These are phyloP conservation scores for Tenodera sinensis DNA, from an alignment of 2,888 invertebrate species.

Conservation along the genomic window DNA sequence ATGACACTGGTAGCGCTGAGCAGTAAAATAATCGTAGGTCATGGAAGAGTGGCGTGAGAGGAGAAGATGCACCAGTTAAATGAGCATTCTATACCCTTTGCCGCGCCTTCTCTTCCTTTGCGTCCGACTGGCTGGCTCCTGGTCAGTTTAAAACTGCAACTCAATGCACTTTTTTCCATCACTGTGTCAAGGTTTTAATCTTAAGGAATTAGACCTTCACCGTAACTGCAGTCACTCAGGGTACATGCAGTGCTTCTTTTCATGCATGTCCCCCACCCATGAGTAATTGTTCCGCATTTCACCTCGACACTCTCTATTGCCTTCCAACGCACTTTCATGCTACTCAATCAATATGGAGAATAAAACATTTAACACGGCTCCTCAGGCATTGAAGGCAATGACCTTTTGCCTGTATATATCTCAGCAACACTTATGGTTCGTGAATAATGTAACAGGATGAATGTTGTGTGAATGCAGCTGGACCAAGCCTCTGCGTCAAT, in stretches of 20 bases:
- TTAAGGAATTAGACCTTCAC: background rate
- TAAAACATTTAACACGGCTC: background rate
- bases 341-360: background rate
- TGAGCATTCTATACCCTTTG: background rate
- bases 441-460: background rate
- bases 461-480: background rate
- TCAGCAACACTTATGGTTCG: background rate
- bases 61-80: background rate
- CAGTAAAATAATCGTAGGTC: background rate
- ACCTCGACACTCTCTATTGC: background rate
- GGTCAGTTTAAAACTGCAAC: background rate
- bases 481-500: too few relatives aligned
- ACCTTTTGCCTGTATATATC: background rate
- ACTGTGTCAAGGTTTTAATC: background rate
- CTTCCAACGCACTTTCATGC: too few relatives aligned
- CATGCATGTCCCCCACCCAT: too few relatives aligned
- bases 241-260: too few relatives aligned
- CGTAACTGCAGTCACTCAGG: too few relatives aligned
- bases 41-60: background rate
- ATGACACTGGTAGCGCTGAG: background rate
- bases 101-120: background rate
- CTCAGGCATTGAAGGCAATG: background rate
- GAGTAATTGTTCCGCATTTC: background rate
- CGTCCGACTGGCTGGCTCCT: background rate
- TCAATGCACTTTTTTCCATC: slow-evolving; percentile 3